A percentile compares a stretch with the other conserved stretches of the same genome.
Evolutionary conservation across 2,888 invertebrate species (phyloP).

Genomic region (Bruchidius siliquastri): DNA sequence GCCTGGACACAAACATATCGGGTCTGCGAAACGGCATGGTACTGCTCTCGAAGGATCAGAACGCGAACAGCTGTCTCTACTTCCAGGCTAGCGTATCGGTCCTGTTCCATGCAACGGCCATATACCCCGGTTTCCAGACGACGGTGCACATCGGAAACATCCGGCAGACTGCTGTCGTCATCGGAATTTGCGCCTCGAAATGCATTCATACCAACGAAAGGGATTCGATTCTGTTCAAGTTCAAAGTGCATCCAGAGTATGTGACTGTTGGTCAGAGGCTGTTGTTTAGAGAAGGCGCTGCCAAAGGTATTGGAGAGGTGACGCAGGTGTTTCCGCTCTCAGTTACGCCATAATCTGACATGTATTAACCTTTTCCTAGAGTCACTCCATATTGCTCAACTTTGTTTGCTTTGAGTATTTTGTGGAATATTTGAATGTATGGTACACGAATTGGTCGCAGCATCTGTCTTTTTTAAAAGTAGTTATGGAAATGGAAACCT

Average conservation of each 20-base stretch:
- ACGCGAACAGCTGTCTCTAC: slow-evolving; percentile 57
- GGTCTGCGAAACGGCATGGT: slow-evolving; percentile 81
- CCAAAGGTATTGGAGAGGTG: slow-evolving; percentile 83
- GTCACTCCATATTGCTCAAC: background rate
- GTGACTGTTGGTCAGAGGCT: slow-evolving; percentile 73
- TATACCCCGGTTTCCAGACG: slow-evolving; percentile 80
- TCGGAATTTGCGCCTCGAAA: slow-evolving; percentile 63
- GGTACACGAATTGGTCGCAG: no score
- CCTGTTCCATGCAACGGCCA: slow-evolving; percentile 80
- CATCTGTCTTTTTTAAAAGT: no score
- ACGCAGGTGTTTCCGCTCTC: slow-evolving; percentile 64
- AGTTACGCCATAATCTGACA: background rate
- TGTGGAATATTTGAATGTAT: no score
- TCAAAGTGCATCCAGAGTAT: slow-evolving; percentile 86
- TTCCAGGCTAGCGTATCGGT: slow-evolving; percentile 83
- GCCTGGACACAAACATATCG: slow-evolving; percentile 59
- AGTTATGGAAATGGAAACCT: no score
- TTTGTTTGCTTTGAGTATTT: no score
- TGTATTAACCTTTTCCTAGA: background rate
- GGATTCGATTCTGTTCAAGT: slow-evolving; percentile 83
- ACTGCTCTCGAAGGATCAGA: slow-evolving; percentile 55
- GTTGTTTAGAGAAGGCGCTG: slow-evolving; percentile 76
- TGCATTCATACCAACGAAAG: slow-evolving; percentile 77
- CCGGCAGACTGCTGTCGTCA: slow-evolving; percentile 88
- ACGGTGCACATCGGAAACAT: slow-evolving; percentile 96